phyloP scores from a whole-genome alignment of 2,888 invertebrate species.

The Mayetiola destructor region DNA sequence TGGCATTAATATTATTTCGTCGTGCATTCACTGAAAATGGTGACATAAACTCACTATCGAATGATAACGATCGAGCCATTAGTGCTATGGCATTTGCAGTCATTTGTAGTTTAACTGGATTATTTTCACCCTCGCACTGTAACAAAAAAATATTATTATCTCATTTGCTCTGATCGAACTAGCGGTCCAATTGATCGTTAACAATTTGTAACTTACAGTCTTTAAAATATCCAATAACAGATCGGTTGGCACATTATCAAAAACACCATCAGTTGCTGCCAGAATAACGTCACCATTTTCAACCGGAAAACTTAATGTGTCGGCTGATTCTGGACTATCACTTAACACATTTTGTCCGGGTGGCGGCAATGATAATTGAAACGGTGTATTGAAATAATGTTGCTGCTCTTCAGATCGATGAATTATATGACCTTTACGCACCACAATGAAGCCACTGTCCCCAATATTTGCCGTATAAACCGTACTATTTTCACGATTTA shows the following conservation, averaged over 20 bases:
- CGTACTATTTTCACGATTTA: conserved; percentile 77
- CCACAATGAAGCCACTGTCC: conserved; percentile 95
- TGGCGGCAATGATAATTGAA: conserved; percentile 88
- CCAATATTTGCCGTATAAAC: conserved; percentile 95
- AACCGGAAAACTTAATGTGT: conserved; percentile 68
- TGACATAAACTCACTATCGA: conserved; percentile 88
- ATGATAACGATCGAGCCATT: conserved; percentile 87
- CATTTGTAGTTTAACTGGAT: conserved; percentile 65
- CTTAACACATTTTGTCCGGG: conserved; percentile 77
- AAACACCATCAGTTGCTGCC: conserved; percentile 94
- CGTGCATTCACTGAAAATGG: conserved; percentile 89
- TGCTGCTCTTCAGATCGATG: conserved; percentile 93
- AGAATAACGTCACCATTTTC: conserved; percentile 89
- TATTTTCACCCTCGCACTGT: conserved; percentile 50
- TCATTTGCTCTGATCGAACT: background rate
- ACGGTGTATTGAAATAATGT: conserved; percentile 98
- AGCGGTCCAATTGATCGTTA: background rate
- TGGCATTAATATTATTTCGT: conserved; percentile 82
- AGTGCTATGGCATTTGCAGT: conserved; percentile 90
- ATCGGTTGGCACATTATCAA: conserved; percentile 92
- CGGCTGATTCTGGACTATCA: conserved; percentile 87
- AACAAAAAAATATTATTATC: conserved; percentile 18
- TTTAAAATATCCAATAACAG: conserved; percentile 74
- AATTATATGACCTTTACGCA: conserved; percentile 71
- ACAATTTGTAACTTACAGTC: conserved; percentile 41